Conservation (phyloP, 2,888 invertebrate species). For the Drosophila koepferae region DNA sequence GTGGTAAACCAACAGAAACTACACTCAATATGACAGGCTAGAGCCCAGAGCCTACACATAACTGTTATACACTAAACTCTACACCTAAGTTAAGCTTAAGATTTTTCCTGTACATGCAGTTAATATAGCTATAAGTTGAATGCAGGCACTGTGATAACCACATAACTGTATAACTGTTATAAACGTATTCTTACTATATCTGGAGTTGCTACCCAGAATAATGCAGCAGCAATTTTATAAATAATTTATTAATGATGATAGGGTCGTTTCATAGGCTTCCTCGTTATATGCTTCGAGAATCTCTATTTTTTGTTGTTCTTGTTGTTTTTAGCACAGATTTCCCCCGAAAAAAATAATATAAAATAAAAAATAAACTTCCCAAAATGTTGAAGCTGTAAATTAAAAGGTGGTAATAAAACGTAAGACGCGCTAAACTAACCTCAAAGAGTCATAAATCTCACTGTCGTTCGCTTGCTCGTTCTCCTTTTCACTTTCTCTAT, state of each 20-base stretch:
- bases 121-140: conserved; percentile 46
- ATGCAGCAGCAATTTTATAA: conserved; percentile 10
- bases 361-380: not conserved
- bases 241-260: conserved; percentile 19
- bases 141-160: conserved; percentile 25
- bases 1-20: conserved; percentile 25
- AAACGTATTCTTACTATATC: conserved; percentile 6
- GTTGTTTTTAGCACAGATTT: conserved; percentile 72
- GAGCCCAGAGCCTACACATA: conserved; percentile 23
- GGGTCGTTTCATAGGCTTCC: conserved; percentile 60
- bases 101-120: conserved; percentile 19
- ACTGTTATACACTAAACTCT: conserved; percentile 43
- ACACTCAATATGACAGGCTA: conserved; percentile 11
- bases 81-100: conserved; percentile 53
- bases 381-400: conserved; percentile 21
- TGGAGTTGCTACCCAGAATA: conserved; percentile 10
- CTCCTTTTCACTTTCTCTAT: conserved; percentile 33
- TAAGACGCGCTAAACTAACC: conserved; percentile 79
- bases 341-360: not conserved
- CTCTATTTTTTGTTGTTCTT: conserved; percentile 83
- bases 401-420: conserved; percentile 75
- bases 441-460: conserved; percentile 57
- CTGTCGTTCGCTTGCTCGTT: conserved; percentile 46
- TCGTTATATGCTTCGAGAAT: conserved; percentile 83
- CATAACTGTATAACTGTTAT: conserved; percentile 9